phyloP scores from a whole-genome alignment of 1,140 invertebrate species.

The Aleiodes sp. region DNA sequence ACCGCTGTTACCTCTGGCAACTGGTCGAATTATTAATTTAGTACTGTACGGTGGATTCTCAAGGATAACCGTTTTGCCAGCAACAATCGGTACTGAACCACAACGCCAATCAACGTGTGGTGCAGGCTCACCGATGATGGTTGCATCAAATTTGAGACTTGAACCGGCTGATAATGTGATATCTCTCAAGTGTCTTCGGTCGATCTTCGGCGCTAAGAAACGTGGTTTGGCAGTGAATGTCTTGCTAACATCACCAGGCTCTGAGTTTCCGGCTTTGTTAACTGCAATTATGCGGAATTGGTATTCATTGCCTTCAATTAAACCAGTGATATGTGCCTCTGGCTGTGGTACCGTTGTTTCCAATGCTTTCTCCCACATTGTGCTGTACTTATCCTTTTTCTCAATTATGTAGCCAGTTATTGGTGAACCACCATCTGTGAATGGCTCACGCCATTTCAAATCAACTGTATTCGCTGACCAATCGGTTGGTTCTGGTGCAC shows the following conservation, averaged over 20 bases:
- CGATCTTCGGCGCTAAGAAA: slow-evolving; percentile 94
- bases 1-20: slow-evolving; percentile 82
- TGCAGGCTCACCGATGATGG: slow-evolving; percentile 90
- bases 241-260: slow-evolving; percentile 87
- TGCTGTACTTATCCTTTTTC: slow-evolving; percentile 96
- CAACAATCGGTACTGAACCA: slow-evolving; percentile 68
- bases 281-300: slow-evolving; percentile 97
- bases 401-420: slow-evolving; percentile 96
- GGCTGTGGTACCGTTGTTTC: slow-evolving; percentile 80
- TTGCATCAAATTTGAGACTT: slow-evolving; percentile 91
- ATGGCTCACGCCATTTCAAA: slow-evolving; percentile 83
- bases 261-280: slow-evolving; percentile 93
- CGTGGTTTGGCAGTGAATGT: slow-evolving; percentile 91
- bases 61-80: slow-evolving; percentile 75
- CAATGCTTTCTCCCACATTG: slow-evolving; percentile 89
- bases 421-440: slow-evolving; percentile 89
- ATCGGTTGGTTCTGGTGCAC: slow-evolving; percentile 86
- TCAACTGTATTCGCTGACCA: slow-evolving; percentile 93
- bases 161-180: slow-evolving; percentile 91
- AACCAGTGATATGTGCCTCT: slow-evolving; percentile 80
- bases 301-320: slow-evolving; percentile 97
- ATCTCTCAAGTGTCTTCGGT: slow-evolving; percentile 88
- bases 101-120: slow-evolving; percentile 91
- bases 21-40: slow-evolving; percentile 84
- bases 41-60: slow-evolving; percentile 89